Evolutionary conservation across 23 tunicate species (phyloP), one percentile per base, ranked within the genome.

Genomic region (Halocynthia aurantium): DNA sequence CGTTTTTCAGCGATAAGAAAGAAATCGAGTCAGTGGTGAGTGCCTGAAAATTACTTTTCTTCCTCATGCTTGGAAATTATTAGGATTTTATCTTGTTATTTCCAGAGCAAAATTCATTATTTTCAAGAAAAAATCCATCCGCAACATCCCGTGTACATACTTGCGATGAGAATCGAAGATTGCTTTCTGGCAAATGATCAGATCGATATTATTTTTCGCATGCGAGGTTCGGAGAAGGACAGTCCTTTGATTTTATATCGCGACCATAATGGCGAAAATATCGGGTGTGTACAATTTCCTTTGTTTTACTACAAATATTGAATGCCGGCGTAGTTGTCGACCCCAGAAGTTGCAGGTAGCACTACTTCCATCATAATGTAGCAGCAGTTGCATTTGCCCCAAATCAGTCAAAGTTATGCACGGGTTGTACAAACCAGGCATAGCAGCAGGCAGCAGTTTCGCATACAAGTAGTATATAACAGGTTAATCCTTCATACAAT

Each of bases 201-300:
- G 8, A 83, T 62, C 12, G 95, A 88, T 66, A 50, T 88, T 8
- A 83, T 88, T 10, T 76, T 88, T 72, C 80, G 95, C 54, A 81
- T 88, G 20, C 52, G 87, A 0, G 95, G 95, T 10, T 57, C 81
- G 2, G n/a, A 7, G 7, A 88, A 69, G 51, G 87, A 88, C 57
- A 61, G 88, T 11, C 88, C 95, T 10, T 71, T 88, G 64, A 55
- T 88, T 19, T 67, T 88, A 55, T 88, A 40, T 68, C 83, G 84
- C 50, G 88, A 88, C 56, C n/a, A 6, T 8, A 54, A 56, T 7
- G 80, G 68, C 17, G 61, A 51, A 15, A 62, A 51, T 50, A 67
- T 71, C 6, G 71, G 49, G 84, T 81, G 44, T 19, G 74, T 11
- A 31, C 44, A 31, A 31, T 31, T 31, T 4, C 44, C 44, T 31